phyloP scores from a whole-genome alignment of 1,140 invertebrate species.

The Drosophila cardini region DNA sequence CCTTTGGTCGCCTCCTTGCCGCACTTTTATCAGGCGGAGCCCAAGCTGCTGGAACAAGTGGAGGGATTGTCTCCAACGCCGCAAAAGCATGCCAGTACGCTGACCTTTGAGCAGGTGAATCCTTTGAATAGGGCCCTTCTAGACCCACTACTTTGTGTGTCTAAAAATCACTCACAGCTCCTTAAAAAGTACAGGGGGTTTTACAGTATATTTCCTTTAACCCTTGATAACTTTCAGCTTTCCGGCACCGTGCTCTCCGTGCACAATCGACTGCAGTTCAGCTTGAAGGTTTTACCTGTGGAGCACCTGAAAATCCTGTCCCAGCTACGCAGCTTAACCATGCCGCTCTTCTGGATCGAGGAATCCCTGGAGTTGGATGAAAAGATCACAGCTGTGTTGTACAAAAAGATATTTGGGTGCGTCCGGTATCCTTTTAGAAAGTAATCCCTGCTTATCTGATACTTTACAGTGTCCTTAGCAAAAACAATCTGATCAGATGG shows the following conservation, averaged over 20 bases:
- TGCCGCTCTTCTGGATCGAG: constrained; percentile 91
- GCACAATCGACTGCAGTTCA: constrained; percentile 89
- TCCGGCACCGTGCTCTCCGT: constrained; percentile 88
- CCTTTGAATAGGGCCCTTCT: neutral
- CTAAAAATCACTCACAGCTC: too few relatives aligned
- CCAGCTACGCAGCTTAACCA: constrained; percentile 86
- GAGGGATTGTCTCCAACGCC: constrained; percentile 89
- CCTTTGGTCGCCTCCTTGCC: constrained; percentile 87
- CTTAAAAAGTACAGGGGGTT: too few relatives aligned
- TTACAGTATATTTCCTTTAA: too few relatives aligned
- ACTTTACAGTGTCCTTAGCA: constrained; percentile 28
- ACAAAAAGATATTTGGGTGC: constrained; percentile 85
- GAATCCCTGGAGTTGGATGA: constrained; percentile 87
- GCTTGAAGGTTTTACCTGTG: constrained; percentile 87
- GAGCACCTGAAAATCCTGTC: constrained; percentile 88
- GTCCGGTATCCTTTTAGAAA: neutral
- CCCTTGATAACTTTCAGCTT: constrained; percentile 84
- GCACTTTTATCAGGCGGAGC: constrained; percentile 91
- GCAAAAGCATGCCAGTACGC: constrained; percentile 88
- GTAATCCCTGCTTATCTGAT: neutral
- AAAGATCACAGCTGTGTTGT: constrained; percentile 85
- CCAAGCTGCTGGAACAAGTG: constrained; percentile 87
- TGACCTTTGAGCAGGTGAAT: constrained; percentile 90
- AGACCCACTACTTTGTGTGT: too few relatives aligned
- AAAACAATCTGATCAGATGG: constrained; percentile 56